These are phyloP conservation scores for Phalangium opilio DNA, from an alignment of 2,888 invertebrate genomes.

Conservation along the genomic window DNA sequence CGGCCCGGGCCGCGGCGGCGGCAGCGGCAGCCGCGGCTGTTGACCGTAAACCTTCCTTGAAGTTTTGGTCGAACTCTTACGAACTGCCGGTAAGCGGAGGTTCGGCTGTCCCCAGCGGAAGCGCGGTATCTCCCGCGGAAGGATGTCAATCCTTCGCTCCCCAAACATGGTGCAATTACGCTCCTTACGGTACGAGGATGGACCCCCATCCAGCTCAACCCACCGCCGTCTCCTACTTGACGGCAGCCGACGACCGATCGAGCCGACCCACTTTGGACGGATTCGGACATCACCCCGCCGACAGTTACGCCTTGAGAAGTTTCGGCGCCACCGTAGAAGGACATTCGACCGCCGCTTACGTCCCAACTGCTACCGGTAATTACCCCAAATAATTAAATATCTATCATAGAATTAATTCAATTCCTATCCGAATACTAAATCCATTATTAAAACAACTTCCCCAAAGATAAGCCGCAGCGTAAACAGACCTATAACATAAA, in stretches of 20 bases:
- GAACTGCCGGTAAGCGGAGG: conserved; percentile 13
- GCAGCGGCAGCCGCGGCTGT: conserved; percentile 3
- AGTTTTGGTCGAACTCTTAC: conserved; percentile 18
- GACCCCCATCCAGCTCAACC: conserved; percentile 14
- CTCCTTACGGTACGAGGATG: conserved; percentile 17
- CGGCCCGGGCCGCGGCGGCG: conserved; percentile 1
- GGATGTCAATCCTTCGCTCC: conserved; percentile 16
- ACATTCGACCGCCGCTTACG: conserved; percentile 14
- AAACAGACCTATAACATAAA: no score
- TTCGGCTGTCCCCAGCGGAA: conserved; percentile 10
- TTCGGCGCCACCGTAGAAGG: conserved; percentile 13
- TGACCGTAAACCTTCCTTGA: conserved; percentile 14
- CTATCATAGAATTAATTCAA: no score
- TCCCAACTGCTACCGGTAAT: conserved; percentile 17
- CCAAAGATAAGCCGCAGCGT: no score
- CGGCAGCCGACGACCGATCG: conserved; percentile 10
- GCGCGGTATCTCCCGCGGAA: conserved; percentile 13
- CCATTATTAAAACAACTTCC: no score
- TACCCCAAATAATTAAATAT: no score
- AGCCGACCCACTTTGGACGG: conserved; percentile 14
- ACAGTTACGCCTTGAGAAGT: conserved; percentile 15
- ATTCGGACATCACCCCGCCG: conserved; percentile 13
- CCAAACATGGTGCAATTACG: conserved; percentile 19
- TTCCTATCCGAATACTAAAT: no score
- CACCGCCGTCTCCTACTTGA: conserved; percentile 13